Conservation (phyloP, 2,113 vertebrate species). For the Ramphastos sulfuratus region DNA sequence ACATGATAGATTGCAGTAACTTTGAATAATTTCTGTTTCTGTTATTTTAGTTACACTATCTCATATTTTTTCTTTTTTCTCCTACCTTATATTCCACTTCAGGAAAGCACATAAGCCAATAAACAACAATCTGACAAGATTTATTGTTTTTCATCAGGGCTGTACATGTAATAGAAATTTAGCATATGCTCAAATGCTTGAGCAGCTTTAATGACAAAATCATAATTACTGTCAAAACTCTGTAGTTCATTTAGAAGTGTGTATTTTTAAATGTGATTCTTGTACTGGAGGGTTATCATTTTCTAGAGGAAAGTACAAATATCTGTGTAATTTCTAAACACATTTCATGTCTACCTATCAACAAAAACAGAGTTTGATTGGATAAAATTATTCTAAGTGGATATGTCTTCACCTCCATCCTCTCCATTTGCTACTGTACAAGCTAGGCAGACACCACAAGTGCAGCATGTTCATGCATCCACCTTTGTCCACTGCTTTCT, state of each 20-base stretch:
- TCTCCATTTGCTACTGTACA: not conserved
- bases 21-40: not conserved
- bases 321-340: not conserved
- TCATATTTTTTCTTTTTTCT: not conserved
- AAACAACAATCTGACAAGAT: not conserved
- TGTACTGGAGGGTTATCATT: not conserved
- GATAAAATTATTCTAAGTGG: not conserved
- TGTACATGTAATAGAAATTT: not conserved
- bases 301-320: not conserved
- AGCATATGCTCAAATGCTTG: not conserved
- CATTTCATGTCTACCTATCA: not conserved
- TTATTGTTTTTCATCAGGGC: not conserved
- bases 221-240: not conserved
- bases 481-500: not conserved
- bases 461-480: not conserved
- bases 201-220: not conserved
- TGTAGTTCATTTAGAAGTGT: no score
- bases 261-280: no score
- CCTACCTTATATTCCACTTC: not conserved
- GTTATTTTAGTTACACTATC: not conserved
- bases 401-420: not conserved
- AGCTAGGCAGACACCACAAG: not conserved
- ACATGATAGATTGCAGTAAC: not conserved
- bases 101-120: not conserved
- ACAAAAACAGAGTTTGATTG: not conserved